These are phyloP conservation scores for Xiphophorus maculatus DNA, from an alignment of 2,113 vertebrate species.

Conservation along the genomic window DNA sequence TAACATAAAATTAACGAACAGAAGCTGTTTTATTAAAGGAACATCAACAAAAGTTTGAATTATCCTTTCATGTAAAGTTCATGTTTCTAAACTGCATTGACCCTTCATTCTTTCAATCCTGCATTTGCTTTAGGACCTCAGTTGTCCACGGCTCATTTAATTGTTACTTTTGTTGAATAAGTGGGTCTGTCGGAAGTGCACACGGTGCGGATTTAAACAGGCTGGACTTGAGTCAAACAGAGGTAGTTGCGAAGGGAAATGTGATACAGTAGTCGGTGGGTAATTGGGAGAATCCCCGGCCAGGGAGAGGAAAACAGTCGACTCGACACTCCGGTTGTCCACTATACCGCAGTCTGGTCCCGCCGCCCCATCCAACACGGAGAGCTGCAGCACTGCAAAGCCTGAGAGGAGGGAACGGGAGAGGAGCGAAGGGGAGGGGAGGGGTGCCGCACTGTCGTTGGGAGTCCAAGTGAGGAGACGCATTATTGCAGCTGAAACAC, in stretches of 20 bases:
- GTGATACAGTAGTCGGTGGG: background rate
- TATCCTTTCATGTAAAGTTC: background rate
- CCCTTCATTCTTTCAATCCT: no score
- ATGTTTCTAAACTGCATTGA: no score
- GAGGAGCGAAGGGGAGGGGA: constrained; percentile 10
- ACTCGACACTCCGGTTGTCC: constrained; percentile 70
- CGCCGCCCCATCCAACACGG: constrained; percentile 65
- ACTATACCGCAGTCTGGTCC: constrained; percentile 80
- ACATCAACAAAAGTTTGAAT: background rate
- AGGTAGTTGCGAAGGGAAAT: constrained; percentile 2
- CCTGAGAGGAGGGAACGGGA: constrained; percentile 39
- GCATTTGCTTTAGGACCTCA: background rate
- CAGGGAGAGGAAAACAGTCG: constrained; percentile 54
- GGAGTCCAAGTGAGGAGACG: constrained; percentile 77
- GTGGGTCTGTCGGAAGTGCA: background rate
- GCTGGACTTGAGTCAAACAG: constrained; percentile 3
- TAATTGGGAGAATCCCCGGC: constrained; percentile 35
- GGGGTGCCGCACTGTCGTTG: constrained; percentile 74
- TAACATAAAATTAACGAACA: background rate
- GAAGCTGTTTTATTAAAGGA: background rate
- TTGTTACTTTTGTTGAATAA: background rate
- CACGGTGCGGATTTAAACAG: background rate
- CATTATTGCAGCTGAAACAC: constrained; percentile 79
- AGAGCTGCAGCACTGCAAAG: constrained; percentile 79
- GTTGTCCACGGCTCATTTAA: background rate